Percentiles rank a stretch among this genome's conserved stretches.
phyloP scores from a whole-genome alignment of 2,888 invertebrate genomes.

The Drosophila mercatorum region DNA sequence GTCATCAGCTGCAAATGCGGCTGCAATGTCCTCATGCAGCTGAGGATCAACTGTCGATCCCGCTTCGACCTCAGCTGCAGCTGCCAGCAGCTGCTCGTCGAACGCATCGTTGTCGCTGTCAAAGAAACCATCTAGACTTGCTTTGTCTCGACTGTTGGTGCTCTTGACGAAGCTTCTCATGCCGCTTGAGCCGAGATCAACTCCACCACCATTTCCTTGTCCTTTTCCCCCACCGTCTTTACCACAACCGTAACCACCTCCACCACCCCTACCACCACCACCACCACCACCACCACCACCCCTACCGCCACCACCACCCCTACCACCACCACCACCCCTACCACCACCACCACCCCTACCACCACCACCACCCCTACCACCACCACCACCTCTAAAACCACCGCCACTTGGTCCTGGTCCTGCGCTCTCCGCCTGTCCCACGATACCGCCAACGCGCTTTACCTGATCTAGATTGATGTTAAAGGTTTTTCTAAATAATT shows the following conservation, averaged over 20 bases:
- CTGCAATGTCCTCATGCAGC: slow-evolving; percentile 67
- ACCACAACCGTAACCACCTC: background rate
- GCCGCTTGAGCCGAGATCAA: slow-evolving; percentile 9
- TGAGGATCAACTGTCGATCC: background rate
- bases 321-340: slow-evolving; percentile 2
- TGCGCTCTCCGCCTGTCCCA: slow-evolving; percentile 44
- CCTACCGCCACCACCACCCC: slow-evolving; percentile 1
- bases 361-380: slow-evolving; percentile 3
- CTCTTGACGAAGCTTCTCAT: slow-evolving; percentile 65
- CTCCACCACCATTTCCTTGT: background rate
- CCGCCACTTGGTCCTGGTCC: slow-evolving; percentile 49
- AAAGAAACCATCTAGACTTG: slow-evolving; percentile 70
- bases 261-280: background rate
- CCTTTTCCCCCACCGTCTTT: background rate
- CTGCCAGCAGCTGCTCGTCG: slow-evolving; percentile 71
- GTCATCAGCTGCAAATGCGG: slow-evolving; percentile 73
- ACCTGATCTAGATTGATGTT: slow-evolving; percentile 82
- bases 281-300: slow-evolving; percentile 6
- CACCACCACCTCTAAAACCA: background rate
- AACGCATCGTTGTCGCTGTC: slow-evolving; percentile 79
- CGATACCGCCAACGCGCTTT: slow-evolving; percentile 81
- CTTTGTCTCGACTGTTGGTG: slow-evolving; percentile 12
- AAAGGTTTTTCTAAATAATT: slow-evolving; percentile 79
- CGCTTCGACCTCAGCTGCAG: slow-evolving; percentile 46
- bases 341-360: background rate